phyloP scores from a whole-genome alignment of 1,140 invertebrate species.

The Drosophila suzukii region DNA sequence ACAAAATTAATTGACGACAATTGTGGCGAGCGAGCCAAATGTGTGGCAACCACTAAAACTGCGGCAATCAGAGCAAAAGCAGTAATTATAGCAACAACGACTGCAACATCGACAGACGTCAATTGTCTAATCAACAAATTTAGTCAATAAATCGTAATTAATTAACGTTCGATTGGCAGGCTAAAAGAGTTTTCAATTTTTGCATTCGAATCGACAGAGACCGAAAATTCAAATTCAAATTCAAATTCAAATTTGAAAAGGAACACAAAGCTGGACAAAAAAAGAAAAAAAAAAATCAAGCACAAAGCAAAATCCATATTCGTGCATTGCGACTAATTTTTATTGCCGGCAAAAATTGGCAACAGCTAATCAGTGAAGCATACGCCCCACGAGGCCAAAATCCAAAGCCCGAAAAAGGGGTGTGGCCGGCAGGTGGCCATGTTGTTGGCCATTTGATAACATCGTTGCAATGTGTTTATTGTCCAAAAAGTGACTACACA shows the following conservation, averaged over 20 bases:
- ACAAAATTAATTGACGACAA: constrained; percentile 82
- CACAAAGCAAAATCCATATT: constrained; percentile 62
- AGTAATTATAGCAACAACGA: constrained; percentile 49
- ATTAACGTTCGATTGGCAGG: constrained; percentile 71
- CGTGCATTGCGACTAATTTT: constrained; percentile 79
- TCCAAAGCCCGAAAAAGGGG: constrained; percentile 44
- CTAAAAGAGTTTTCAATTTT: constrained; percentile 63
- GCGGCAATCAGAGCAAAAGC: constrained; percentile 31
- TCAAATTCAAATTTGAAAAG: constrained; percentile 59
- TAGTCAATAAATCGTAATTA: constrained; percentile 83
- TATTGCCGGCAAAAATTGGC: constrained; percentile 76
- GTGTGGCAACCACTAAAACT: constrained; percentile 65
- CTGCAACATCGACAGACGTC: constrained; percentile 69
- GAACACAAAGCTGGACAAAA: constrained; percentile 14
- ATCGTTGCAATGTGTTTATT: constrained; percentile 80
- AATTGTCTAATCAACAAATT: constrained; percentile 83
- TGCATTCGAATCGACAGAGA: constrained; percentile 33
- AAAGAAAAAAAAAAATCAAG: constrained; percentile 14
- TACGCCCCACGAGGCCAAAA: constrained; percentile 55
- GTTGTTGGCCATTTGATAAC: constrained; percentile 69
- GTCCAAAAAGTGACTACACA: constrained; percentile 75
- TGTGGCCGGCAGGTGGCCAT: constrained; percentile 73
- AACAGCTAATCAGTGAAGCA: constrained; percentile 76
- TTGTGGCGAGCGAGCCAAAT: constrained; percentile 69
- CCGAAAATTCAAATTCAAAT: constrained; percentile 53